Conservation (phyloP, 2,888 invertebrate genomes). For the Rutpela maculata region DNA sequence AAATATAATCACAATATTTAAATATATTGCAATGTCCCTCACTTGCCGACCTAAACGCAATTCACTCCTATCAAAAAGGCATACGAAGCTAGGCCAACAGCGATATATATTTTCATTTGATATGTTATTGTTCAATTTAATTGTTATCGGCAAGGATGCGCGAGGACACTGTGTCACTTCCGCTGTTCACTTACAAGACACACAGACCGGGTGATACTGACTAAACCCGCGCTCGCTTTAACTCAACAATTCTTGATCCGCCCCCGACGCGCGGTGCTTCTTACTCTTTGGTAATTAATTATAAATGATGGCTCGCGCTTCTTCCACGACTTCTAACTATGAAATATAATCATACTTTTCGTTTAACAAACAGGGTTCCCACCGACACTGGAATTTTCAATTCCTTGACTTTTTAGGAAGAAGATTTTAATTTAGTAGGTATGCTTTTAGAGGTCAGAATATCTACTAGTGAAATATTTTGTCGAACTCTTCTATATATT, state of each 20-base stretch:
- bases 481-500: no score
- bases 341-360: neutral
- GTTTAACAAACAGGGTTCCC: no score
- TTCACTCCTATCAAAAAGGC: neutral
- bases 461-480: no score
- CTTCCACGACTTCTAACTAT: neutral
- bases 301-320: neutral
- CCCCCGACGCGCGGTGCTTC: slow-evolving; percentile 23
- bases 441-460: no score
- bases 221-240: slow-evolving; percentile 11
- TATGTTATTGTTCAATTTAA: slow-evolving; percentile 1
- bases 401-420: no score
- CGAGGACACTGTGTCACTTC: slow-evolving; percentile 4
- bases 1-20: neutral
- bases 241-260: slow-evolving; percentile 21
- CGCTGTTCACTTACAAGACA: neutral
- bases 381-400: no score
- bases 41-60: neutral
- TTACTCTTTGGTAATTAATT: neutral
- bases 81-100: neutral
- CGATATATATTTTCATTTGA: neutral
- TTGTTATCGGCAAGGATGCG: slow-evolving; percentile 20
- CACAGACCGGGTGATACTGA: slow-evolving; percentile 24
- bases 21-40: neutral
- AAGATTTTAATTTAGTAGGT: no score